Percentiles rank a stretch among this genome's conserved stretches.
Conservation (phyloP, 1,140 invertebrate genomes). For the Diprion similis region DNA sequence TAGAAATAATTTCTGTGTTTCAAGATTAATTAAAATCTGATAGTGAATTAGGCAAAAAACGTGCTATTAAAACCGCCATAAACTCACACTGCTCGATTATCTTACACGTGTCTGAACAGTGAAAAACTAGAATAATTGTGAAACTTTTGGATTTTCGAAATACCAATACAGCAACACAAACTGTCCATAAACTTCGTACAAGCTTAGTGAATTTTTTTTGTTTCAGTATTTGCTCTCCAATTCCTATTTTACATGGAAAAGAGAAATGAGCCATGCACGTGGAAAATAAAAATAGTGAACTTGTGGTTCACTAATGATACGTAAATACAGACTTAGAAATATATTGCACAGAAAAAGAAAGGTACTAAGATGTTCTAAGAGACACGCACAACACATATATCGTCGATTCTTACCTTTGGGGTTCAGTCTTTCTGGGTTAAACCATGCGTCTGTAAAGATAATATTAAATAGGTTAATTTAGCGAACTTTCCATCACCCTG, state of each 20-base stretch:
- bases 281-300: no score
- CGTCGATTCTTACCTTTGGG: slow-evolving; percentile 78
- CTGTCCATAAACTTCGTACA: not conserved
- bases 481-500: slow-evolving; percentile 27
- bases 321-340: not conserved
- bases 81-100: no score
- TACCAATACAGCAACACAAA: not conserved
- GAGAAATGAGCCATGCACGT: no score
- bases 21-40: no score
- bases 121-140: no score
- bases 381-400: slow-evolving; percentile 8
- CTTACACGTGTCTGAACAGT: no score
- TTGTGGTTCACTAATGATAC: not conserved
- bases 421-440: slow-evolving; percentile 86
- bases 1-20: no score
- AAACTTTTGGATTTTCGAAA: no score
- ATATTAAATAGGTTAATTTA: slow-evolving; percentile 49
- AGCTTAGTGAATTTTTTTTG: not conserved
- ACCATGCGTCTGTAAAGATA: slow-evolving; percentile 86
- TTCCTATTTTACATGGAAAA: not conserved
- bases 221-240: not conserved
- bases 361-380: not conserved
- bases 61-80: no score
- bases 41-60: no score
- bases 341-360: not conserved